Evolutionary conservation across 1,140 invertebrate species (phyloP).

Genomic region (Drosophila neocordata): DNA sequence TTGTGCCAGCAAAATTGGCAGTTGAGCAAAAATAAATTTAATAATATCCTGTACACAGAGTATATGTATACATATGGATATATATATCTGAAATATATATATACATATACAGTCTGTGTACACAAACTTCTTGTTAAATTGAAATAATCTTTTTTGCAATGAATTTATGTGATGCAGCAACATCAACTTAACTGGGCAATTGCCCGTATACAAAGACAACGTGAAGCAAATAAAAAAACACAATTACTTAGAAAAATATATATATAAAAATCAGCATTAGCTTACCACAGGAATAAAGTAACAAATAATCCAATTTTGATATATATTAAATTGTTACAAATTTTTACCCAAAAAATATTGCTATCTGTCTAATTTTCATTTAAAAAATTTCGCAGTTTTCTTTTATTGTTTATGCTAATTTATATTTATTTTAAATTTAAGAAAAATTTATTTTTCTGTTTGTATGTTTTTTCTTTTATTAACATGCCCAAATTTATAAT

Average conservation of each 20-base stretch:
- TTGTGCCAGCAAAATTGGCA: slow-evolving; percentile 44
- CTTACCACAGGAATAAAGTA: background rate
- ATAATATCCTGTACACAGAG: slow-evolving; percentile 28
- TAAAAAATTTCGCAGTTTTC: no score
- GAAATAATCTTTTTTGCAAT: slow-evolving; percentile 1
- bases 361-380: no score
- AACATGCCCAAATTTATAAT: no score
- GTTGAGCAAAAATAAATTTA: slow-evolving; percentile 44
- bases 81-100: background rate
- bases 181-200: slow-evolving; percentile 6
- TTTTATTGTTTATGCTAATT: no score
- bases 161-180: slow-evolving; percentile 1
- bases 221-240: background rate
- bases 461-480: no score
- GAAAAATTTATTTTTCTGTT: no score
- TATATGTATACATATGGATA: background rate
- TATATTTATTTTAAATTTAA: no score
- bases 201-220: background rate
- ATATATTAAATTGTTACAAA: no score
- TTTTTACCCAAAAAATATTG: no score
- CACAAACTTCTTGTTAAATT: slow-evolving; percentile 12
- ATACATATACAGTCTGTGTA: background rate
- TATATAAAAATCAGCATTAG: background rate
- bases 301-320: background rate
- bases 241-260: background rate